Evolutionary conservation across 2,113 vertebrate species (phyloP), one percentile per base, ranked within the genome.

Genomic region (Sapayoa aenigma): DNA sequence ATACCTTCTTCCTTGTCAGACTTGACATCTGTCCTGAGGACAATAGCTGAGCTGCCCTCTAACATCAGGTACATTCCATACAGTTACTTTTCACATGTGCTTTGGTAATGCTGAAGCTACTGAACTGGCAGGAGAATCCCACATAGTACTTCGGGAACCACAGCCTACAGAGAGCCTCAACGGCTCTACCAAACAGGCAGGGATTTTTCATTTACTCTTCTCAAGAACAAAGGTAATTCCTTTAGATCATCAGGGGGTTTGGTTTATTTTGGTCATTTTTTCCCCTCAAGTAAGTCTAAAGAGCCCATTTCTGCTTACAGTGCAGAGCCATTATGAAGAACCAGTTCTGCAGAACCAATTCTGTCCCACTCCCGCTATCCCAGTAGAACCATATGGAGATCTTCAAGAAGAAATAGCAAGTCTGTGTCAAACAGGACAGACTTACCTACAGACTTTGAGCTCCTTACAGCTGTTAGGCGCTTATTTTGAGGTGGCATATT

Each of bases 31-130:
- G 27, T 79, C 56, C 2, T 4, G 55, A 67, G 25, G 23, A 63
- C 25, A 85, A n/a, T 2, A 75, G 35, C 28, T 90, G 52, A 85
- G 39, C 56, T 82, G 28, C 66, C 31, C 66, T 85, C 79, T 71
- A 67, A 50, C 52, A 79, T 2, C 0, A 0, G 58, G 82, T 71
- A 46, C 14, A 25, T 31, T 68, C 17, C 46, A 28, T 2, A 2
- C 37, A 75, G 21, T 4, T 46, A 17, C 30, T 95, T 78, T 66
- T 63, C 71, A 49, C 13, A 14, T 0, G 1, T 4, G 9, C 27
- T 84, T 65, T 87, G 78, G 60, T 84, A 81, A 74, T 1, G 2
- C 46, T 81, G 60, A 41, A 60, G 55, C 37, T 62, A 82, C n/a
- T 56, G 35, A 92, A 49, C 50, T 33, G 30, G n/a, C 27, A 90